Evolutionary conservation across 2,113 vertebrate species (phyloP).

Genomic region (Trematocara variabile): DNA sequence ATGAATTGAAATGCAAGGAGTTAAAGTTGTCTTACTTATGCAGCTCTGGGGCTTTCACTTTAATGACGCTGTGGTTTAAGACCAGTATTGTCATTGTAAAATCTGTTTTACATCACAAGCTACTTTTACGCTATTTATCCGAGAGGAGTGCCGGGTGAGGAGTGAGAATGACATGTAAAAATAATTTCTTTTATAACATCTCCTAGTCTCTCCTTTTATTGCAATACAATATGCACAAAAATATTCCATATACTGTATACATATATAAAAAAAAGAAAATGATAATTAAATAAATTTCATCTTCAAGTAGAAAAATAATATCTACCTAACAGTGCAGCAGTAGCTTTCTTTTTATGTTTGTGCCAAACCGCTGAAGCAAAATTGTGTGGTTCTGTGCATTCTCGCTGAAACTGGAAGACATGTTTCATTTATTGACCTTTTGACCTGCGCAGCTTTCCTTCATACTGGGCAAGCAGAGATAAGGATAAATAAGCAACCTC

Average conservation of each 20-base stretch:
- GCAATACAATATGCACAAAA: background rate
- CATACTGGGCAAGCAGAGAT: background rate
- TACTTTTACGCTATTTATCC: background rate
- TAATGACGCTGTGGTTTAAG: conserved; percentile 44
- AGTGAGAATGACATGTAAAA: background rate
- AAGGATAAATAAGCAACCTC: background rate
- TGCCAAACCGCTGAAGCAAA: background rate
- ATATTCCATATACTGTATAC: background rate
- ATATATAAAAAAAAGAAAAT: background rate
- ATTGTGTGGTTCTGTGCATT: background rate
- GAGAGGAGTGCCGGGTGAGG: background rate
- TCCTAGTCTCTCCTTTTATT: background rate
- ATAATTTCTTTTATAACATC: background rate
- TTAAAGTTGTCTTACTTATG: conserved; percentile 29
- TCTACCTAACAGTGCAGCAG: background rate
- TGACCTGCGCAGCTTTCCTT: background rate
- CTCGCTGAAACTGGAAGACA: background rate
- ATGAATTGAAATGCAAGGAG: conserved; percentile 55
- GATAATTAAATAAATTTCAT: background rate
- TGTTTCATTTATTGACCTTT: background rate
- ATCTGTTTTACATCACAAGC: conserved; percentile 15
- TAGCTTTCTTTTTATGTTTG: background rate
- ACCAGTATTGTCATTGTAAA: conserved; percentile 16
- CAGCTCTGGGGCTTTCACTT: conserved; percentile 31
- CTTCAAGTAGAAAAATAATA: background rate